These are phyloP conservation scores for Phoeniculus purpureus DNA, from an alignment of 2,797 vertebrate genomes.

Conservation along the genomic window DNA sequence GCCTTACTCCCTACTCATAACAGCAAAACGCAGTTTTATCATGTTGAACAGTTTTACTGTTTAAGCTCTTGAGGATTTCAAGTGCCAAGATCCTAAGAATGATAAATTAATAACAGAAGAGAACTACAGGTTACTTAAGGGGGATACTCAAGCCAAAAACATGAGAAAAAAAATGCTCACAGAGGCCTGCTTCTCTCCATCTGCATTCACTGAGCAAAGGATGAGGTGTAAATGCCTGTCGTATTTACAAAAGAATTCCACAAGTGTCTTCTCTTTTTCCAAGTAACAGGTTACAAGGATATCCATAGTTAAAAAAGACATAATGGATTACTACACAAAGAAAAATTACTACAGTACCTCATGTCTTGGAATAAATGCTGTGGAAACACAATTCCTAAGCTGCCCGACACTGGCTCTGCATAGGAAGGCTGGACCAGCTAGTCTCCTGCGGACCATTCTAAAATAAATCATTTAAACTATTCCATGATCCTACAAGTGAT, in stretches of 20 bases:
- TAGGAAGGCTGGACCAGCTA: background rate
- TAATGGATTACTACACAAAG: background rate
- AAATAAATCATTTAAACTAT: background rate
- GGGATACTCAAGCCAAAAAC: background rate
- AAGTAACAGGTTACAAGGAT: background rate
- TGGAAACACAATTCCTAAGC: background rate
- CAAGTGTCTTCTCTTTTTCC: background rate
- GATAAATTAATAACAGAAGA: background rate
- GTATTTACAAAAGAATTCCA: background rate
- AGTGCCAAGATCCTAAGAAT: background rate
- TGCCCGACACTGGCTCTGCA: background rate
- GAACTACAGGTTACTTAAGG: background rate
- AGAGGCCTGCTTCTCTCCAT: background rate
- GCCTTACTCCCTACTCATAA: background rate
- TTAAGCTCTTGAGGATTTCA: background rate
- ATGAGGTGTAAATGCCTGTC: background rate
- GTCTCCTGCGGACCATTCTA: background rate
- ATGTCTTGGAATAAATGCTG: background rate
- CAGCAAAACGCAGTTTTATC: background rate
- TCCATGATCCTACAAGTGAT: background rate
- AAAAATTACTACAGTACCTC: background rate
- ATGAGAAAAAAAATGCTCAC: background rate
- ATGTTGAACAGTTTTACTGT: background rate
- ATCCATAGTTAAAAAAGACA: background rate
- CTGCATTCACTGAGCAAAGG: background rate